Percentiles rank a stretch among this genome's conserved stretches.
phyloP scores from a whole-genome alignment of 92 coral and sea anemone genomes.

The Hydrozoanthus gracilis region DNA sequence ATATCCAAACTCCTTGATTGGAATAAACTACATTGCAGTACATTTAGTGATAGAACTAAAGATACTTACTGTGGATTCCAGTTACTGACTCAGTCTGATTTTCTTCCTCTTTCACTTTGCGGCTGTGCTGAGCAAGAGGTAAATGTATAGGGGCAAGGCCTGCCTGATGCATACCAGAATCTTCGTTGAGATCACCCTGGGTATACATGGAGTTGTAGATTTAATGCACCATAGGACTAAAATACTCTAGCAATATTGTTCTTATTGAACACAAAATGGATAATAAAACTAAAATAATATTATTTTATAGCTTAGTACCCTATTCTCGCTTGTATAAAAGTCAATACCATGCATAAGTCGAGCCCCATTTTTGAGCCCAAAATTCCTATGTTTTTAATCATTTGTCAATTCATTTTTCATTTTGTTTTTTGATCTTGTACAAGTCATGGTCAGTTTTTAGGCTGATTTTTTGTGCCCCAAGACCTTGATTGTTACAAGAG shows the following conservation, averaged over 20 bases:
- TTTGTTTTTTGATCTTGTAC: neutral
- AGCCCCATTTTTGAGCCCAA: too few species aligned
- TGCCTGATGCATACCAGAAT: slow-evolving; percentile 12
- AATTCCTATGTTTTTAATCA: too few species aligned
- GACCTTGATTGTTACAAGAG: too few species aligned
- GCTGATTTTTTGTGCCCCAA: neutral
- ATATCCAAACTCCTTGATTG: too few species aligned
- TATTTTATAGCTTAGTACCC: too few species aligned
- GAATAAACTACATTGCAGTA: too few species aligned
- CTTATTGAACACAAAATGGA: too few species aligned
- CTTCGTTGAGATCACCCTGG: slow-evolving; percentile 35
- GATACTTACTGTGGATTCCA: slow-evolving; percentile 27
- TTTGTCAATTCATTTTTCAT: too few species aligned
- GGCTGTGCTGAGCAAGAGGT: slow-evolving; percentile 37
- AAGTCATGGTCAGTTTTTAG: neutral
- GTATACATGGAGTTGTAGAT: neutral
- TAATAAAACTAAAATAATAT: too few species aligned
- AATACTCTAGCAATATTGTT: neutral
- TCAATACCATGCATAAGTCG: too few species aligned
- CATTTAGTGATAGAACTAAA: neutral
- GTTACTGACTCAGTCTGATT: neutral
- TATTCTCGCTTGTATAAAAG: too few species aligned
- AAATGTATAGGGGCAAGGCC: slow-evolving; percentile 40
- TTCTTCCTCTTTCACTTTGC: slow-evolving; percentile 30
- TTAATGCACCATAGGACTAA: neutral